Evolutionary conservation across 2,797 vertebrate genomes (phyloP), one percentile per base, ranked within the genome.

Genomic region (Enteromius mattozi): DNA sequence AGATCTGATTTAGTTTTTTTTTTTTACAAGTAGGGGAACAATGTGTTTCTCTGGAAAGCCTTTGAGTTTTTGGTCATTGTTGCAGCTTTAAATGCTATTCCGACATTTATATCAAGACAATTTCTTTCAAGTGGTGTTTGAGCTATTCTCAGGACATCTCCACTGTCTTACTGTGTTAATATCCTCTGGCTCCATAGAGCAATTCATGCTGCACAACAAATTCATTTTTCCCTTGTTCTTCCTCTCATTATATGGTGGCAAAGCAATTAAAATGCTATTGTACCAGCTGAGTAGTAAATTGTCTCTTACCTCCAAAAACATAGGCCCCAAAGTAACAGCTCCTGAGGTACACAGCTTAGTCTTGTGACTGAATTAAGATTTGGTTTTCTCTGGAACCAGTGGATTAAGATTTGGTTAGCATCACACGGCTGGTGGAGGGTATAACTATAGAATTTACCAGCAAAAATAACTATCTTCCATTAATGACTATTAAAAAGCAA

Each of bases 201-300:
- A 88, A 80, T 78, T 78, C 56, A 66, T 47, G 42, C 27, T 49
- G 33, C 70, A 74, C 61, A 75, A 78, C 54, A 56, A 87, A 81
- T 80, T 47, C 14, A 79, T 45, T 78, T 83, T 61, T 17, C 30
- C 54, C 54, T 24, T 27, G n/a, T 49, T 75, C 71, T 68, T 72
- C 59, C 42, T 65, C 63, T 84, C 35, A 61, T 84, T 78, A 65
- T 74, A 70, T 81, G n/a, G 78, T 35, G 59, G 63, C 47, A 51
- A 81, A 72, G 51, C 69, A 84, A 86, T 82, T 84, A 84, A 80
- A 87, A 77, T 69, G 16, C 30, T 24, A 74, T 83, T 76, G 84
- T 80, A 69, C 71, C 84, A 65, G 19, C 42, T 72, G 35, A 63
- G 42, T 47, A 45, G 68, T 71, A 82, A 85, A 81, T 82, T 74